Base-by-base conservation (phyloP, 2,797 vertebrate genomes). In the Rhynchonycteris naso region DNA sequence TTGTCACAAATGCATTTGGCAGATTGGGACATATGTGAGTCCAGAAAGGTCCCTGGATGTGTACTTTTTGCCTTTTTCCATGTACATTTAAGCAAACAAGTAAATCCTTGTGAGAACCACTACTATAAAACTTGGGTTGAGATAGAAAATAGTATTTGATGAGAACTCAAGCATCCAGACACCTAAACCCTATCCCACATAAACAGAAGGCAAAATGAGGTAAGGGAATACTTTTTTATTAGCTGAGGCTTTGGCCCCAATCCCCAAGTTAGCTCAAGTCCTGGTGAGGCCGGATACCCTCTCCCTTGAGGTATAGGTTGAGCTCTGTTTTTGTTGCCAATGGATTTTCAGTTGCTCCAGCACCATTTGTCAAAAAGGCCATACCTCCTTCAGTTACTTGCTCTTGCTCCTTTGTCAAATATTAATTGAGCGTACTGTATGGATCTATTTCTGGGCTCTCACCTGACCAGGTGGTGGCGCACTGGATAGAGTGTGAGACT, bases 201-300 rank as follows among this genome's bases (percentile, higher is more conserved):
- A 79, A 88, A 66, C 88, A 88, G 84, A 82, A 91, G 72, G 58
- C 81, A 78, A 43, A 63, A 30, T 66, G 75, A 96, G 22, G 35
- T 59, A 72, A 91, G 90, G 83, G 89, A 74, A 74, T 59, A 11
- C 15, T 47, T 47, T 65, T 71, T 81, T 59, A 18, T 82, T 54
- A 85, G 54, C 66, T 58, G 38, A 88, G 38, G 35, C n/a, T 71
- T 80, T 86, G 58, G 59, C 24, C 18, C n/a, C 15, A 28, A 68
- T 88, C 35, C 75, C n/a, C 35, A 11, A 65, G 33, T 38, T 63
- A 79, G 7, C 56, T 56, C 18, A 43, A 58, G 79, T 69, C 35
- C 61, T 22, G 15, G 14, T n/a, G n/a, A 38, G 43, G 58, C 16
- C 16, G 59, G 65, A 13, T 4, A 12, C 10, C 18, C 2, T 35